Evolutionary conservation across 1,140 invertebrate genomes (phyloP).

Genomic region (Trichonephila clavata): DNA sequence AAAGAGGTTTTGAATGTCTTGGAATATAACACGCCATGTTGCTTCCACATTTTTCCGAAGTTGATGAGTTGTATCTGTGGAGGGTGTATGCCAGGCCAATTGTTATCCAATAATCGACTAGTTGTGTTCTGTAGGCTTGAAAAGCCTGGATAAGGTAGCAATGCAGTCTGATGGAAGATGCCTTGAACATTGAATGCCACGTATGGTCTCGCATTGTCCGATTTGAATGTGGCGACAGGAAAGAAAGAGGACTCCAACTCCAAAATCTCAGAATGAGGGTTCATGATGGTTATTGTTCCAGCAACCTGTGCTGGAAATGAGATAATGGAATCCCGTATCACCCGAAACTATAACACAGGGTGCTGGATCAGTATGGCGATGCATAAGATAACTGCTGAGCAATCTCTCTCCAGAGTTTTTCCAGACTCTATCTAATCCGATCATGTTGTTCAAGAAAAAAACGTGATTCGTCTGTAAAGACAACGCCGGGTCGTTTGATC

Average conservation of each 20-base stretch:
- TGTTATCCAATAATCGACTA: not conserved
- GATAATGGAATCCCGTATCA: not conserved
- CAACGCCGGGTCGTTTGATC: not conserved
- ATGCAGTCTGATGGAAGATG: not conserved
- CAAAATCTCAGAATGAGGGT: not conserved
- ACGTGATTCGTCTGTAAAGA: not conserved
- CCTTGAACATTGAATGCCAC: not conserved
- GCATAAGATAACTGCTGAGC: not conserved
- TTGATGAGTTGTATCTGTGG: not conserved
- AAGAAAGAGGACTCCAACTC: not conserved
- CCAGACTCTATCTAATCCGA: not conserved
- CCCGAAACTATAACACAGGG: not conserved
- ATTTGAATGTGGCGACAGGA: not conserved
- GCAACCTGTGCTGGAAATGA: not conserved
- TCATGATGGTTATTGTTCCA: not conserved
- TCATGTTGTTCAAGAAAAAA: not conserved
- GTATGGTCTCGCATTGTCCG: not conserved
- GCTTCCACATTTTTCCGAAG: not conserved
- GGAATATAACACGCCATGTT: not conserved
- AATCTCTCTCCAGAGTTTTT: not conserved
- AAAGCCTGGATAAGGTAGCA: not conserved
- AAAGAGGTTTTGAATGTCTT: not conserved
- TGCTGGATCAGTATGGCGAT: not conserved
- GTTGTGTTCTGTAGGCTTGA: not conserved
- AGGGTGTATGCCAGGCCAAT: not conserved